phyloP scores from a whole-genome alignment of 2,888 invertebrate genomes.

The Hydraecia micacea region DNA sequence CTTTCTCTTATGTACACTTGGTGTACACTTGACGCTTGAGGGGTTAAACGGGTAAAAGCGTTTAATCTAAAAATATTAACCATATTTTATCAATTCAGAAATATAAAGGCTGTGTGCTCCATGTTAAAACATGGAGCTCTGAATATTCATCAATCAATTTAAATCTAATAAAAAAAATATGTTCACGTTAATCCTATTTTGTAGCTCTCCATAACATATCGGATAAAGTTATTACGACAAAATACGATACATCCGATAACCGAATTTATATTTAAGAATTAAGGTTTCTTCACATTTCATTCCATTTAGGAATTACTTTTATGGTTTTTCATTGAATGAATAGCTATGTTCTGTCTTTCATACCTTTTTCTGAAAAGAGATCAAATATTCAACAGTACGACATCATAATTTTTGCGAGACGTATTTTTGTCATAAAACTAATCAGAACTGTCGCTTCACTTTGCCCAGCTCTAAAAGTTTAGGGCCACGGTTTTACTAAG shows the following conservation, averaged over 20 bases:
- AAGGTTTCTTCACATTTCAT: neutral
- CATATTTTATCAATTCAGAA: neutral
- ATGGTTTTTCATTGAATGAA: neutral
- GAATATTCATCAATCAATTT: constrained; percentile 45
- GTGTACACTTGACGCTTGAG: too few relatives aligned
- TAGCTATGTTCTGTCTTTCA: neutral
- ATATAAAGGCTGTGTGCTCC: neutral
- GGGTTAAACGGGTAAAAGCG: neutral
- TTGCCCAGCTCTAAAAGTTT: constrained; percentile 28
- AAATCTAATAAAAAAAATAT: constrained; percentile 31
- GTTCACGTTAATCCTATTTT: constrained; percentile 38
- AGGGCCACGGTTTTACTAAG: constrained; percentile 16
- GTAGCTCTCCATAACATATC: constrained; percentile 4
- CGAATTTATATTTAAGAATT: constrained; percentile 25
- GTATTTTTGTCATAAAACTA: neutral
- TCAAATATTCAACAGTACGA: neutral
- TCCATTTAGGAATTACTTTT: neutral
- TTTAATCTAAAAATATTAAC: neutral
- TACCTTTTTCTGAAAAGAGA: neutral
- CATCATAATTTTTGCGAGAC: neutral
- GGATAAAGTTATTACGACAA: constrained; percentile 5
- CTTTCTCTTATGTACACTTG: too few relatives aligned
- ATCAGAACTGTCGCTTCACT: constrained; percentile 12
- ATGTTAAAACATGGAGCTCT: neutral
- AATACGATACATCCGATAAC: constrained; percentile 8